Evolutionary conservation across 2,888 invertebrate genomes (phyloP).

Genomic region (Stenolophus ochropezus): DNA sequence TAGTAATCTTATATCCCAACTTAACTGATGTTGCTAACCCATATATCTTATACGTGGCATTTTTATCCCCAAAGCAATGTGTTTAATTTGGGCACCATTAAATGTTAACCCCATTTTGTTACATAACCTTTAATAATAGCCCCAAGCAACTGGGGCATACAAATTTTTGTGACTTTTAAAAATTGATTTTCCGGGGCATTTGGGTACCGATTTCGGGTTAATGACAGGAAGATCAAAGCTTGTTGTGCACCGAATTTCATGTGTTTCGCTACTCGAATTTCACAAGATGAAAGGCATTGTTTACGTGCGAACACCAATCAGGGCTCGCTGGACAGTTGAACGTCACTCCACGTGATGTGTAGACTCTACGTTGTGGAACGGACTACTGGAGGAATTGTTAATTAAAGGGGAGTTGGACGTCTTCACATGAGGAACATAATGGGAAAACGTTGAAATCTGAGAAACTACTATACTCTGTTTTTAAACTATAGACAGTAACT

Average conservation of each 20-base stretch:
- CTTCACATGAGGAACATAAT: no score
- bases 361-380: not conserved
- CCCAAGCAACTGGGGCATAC: no score
- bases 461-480: no score
- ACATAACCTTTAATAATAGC: no score
- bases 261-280: slow-evolving; percentile 10
- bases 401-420: not conserved
- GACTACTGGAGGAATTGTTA: not conserved
- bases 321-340: not conserved
- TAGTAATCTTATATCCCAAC: no score
- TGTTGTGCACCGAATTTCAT: slow-evolving; percentile 21
- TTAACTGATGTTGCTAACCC: no score
- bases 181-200: slow-evolving; percentile 13
- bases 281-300: slow-evolving; percentile 45
- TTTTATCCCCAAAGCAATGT: no score
- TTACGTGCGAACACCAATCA: slow-evolving; percentile 30
- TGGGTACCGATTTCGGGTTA: not conserved
- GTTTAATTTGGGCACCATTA: no score
- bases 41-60: no score
- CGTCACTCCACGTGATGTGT: slow-evolving; percentile 8
- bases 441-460: no score
- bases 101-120: no score
- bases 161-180: slow-evolving; percentile 10
- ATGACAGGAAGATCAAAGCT: slow-evolving; percentile 20
- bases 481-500: no score